These are phyloP conservation scores for Furnarius figulus DNA, from an alignment of 2,113 vertebrate genomes.

Conservation along the genomic window DNA sequence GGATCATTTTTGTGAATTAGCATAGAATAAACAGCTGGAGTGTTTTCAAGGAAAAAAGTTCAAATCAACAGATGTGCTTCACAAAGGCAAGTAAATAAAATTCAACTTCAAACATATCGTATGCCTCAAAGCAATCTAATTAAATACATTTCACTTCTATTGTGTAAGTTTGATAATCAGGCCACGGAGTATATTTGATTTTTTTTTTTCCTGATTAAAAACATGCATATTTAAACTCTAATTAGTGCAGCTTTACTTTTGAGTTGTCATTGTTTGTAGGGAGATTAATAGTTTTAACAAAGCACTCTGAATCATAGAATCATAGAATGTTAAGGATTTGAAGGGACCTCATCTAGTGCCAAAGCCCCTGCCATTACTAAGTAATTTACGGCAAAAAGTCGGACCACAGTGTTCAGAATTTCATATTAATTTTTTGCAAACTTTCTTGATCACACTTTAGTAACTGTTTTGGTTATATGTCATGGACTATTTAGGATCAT, in stretches of 20 bases:
- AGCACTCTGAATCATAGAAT: neutral
- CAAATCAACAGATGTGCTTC: neutral
- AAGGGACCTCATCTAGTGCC: neutral
- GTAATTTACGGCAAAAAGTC: neutral
- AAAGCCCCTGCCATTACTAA: neutral
- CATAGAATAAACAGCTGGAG: neutral
- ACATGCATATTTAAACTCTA: neutral
- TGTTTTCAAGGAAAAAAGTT: neutral
- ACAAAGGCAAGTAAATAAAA: neutral
- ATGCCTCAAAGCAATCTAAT: neutral
- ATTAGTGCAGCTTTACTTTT: neutral
- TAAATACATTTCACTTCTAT: neutral
- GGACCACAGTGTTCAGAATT: neutral
- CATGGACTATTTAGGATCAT: neutral
- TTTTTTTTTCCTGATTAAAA: neutral
- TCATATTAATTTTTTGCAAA: neutral
- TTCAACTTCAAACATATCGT: neutral
- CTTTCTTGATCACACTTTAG: neutral
- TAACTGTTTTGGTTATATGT: neutral
- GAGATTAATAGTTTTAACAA: neutral
- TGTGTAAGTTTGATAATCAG: neutral
- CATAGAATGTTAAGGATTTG: neutral
- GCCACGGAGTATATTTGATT: neutral
- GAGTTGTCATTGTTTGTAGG: neutral
- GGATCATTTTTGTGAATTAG: neutral